phyloP scores from a whole-genome alignment of 2,797 vertebrate genomes.

The Aldrovandia affinis region DNA sequence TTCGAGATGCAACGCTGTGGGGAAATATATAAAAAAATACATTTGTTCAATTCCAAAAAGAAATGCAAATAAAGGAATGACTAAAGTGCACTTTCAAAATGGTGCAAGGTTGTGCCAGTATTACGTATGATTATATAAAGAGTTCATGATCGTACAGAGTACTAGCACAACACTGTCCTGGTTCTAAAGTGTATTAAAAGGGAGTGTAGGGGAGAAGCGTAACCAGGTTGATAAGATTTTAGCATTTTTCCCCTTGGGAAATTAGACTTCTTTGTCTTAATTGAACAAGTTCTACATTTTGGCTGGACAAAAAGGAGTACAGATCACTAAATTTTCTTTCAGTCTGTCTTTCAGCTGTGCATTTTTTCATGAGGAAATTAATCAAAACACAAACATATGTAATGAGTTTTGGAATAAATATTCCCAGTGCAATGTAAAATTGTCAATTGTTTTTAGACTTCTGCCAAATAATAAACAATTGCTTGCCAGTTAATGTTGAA shows the following conservation, averaged over 20 bases:
- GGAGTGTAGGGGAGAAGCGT: not conserved
- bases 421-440: not conserved
- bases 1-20: too few species aligned
- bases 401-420: not conserved
- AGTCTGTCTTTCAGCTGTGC: not conserved
- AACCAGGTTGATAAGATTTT: not conserved
- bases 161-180: not conserved
- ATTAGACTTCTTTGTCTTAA: not conserved
- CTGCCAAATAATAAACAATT: not conserved
- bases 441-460: not conserved
- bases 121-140: not conserved
- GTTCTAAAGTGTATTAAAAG: not conserved
- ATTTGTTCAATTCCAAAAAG: too few species aligned
- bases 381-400: not conserved
- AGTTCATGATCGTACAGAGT: too few species aligned
- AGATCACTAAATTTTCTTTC: not conserved
- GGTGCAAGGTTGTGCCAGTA: not conserved
- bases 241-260: not conserved
- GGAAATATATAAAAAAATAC: too few species aligned
- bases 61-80: not conserved
- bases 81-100: not conserved
- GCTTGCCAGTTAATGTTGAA: not conserved
- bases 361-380: not conserved
- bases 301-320: not conserved
- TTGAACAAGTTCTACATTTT: not conserved